A percentile compares a stretch with the other conserved stretches of the same genome.
phyloP scores from a whole-genome alignment of 2,797 vertebrate species.

The Pseudochirops cupreus region DNA sequence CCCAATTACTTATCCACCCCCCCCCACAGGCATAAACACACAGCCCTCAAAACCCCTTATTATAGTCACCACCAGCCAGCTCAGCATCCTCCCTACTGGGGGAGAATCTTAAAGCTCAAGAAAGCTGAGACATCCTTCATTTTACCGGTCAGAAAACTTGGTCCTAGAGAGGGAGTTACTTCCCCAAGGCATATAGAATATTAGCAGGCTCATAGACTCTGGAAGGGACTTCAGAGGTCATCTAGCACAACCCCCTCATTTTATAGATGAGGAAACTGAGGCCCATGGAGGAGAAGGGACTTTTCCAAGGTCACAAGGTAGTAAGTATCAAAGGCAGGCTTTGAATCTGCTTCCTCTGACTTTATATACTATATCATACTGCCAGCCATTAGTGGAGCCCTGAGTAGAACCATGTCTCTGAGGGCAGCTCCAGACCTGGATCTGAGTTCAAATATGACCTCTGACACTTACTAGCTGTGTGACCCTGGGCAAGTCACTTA shows the following conservation, averaged over 20 bases:
- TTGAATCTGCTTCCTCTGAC: not conserved
- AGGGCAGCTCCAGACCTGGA: too few relatives aligned
- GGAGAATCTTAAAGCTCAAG: not conserved
- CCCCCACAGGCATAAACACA: not conserved
- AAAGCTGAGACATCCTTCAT: not conserved
- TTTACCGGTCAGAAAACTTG: not conserved
- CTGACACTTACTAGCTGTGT: not conserved
- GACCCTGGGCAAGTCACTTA: not conserved
- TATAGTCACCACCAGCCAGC: conserved; percentile 5
- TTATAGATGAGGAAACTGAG: not conserved
- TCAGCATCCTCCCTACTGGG: not conserved
- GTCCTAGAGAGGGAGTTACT: not conserved
- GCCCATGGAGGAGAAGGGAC: not conserved
- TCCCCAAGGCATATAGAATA: not conserved
- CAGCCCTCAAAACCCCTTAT: not conserved
- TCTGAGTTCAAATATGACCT: not conserved
- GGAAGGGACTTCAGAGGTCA: not conserved
- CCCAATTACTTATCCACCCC: not conserved
- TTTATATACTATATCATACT: not conserved
- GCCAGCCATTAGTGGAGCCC: not conserved
- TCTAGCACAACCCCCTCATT: not conserved
- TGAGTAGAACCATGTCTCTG: not conserved
- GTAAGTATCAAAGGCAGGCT: not conserved
- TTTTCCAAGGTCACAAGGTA: not conserved
- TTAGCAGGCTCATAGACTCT: not conserved